Evolutionary conservation across 2,797 vertebrate species (phyloP).

Genomic region (Muscicapa comitata): DNA sequence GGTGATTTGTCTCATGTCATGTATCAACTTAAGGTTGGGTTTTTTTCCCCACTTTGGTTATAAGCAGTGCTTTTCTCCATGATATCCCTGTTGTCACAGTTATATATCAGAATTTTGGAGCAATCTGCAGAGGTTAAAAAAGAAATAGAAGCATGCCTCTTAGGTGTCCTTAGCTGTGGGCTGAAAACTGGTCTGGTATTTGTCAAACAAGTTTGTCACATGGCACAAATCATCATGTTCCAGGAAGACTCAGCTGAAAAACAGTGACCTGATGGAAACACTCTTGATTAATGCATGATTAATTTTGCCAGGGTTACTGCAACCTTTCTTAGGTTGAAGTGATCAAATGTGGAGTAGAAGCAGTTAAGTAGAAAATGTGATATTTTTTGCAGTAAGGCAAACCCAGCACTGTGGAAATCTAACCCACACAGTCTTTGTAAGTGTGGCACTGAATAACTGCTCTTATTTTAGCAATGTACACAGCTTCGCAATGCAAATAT

Average conservation of each 20-base stretch:
- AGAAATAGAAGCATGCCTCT: background rate
- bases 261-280: background rate
- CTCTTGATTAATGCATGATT: background rate
- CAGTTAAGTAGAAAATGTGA: background rate
- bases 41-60: background rate
- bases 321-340: background rate
- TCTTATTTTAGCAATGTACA: background rate
- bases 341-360: background rate
- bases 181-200: background rate
- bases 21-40: background rate
- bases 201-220: background rate
- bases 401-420: background rate
- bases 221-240: background rate
- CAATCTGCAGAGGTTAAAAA: background rate
- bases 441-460: background rate
- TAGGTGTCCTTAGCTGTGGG: background rate
- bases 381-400: background rate
- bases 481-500: constrained; percentile 15
- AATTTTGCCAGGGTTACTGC: background rate
- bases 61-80: background rate
- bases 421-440: background rate
- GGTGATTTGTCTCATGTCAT: background rate
- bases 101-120: background rate
- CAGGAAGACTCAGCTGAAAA: background rate
- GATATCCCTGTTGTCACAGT: background rate